Conservation (phyloP, 1,140 invertebrate genomes). For the Drosophila mauritiana region DNA sequence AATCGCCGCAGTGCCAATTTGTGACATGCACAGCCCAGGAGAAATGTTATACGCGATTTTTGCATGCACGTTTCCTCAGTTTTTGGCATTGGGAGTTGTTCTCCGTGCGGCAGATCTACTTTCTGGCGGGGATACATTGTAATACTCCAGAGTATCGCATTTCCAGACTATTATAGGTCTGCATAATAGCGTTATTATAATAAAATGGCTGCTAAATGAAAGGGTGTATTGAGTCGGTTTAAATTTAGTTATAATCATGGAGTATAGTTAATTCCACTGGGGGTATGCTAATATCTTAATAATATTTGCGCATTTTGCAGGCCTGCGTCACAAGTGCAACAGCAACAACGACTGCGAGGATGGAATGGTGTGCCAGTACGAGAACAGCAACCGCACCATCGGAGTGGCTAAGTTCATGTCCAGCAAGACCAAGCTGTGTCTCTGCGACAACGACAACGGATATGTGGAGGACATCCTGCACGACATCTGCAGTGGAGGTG, state of each 20-base stretch:
- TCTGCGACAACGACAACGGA: constrained; percentile 86
- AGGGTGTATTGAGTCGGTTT: no score
- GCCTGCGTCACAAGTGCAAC: constrained; percentile 86
- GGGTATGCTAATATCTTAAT: neutral
- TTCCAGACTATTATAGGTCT: neutral
- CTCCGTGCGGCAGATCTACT: constrained; percentile 3
- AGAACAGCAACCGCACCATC: constrained; percentile 85
- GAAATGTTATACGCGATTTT: constrained; percentile 37
- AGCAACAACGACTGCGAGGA: constrained; percentile 86
- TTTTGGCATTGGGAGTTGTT: neutral
- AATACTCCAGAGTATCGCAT: neutral
- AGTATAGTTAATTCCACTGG: neutral
- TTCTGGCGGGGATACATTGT: neutral
- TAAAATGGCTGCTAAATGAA: no score
- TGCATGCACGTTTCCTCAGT: constrained; percentile 26
- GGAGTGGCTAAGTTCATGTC: constrained; percentile 79
- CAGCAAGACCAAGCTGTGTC: constrained; percentile 85
- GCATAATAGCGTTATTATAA: neutral
- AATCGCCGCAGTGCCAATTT: constrained; percentile 68
- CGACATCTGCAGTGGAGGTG: constrained; percentile 86
- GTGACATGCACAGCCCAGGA: constrained; percentile 62
- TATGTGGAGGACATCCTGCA: constrained; percentile 85
- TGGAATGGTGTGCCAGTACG: constrained; percentile 85
- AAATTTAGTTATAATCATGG: no score
- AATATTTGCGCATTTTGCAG: constrained; percentile 62